Conservation (phyloP, 2,797 vertebrate species). For the Anas georgica region DNA sequence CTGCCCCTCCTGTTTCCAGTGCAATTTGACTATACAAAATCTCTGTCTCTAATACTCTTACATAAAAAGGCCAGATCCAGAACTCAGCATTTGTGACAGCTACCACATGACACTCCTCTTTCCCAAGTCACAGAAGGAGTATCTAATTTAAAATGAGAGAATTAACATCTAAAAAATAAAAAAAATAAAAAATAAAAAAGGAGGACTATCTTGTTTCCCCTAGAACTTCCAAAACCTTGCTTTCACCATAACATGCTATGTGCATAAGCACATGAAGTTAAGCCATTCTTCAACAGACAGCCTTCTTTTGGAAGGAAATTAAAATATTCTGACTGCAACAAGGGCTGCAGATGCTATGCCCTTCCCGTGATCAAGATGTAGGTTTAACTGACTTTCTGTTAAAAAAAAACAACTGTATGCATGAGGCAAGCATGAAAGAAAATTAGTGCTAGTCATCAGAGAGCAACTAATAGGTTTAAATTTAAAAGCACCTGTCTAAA, state of each 20-base stretch:
- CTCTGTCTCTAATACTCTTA: not conserved
- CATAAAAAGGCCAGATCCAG: not conserved
- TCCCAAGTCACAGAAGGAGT: not conserved
- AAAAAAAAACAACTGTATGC: not conserved
- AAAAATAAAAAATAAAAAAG: not conserved
- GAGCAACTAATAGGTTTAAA: not conserved
- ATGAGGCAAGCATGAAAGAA: not conserved
- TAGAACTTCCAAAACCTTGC: not conserved
- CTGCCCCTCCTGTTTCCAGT: not conserved
- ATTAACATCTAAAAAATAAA: not conserved
- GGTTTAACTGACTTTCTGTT: not conserved
- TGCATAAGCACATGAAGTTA: not conserved
- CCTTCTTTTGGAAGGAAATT: not conserved
- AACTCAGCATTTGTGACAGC: not conserved
- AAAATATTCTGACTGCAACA: not conserved
- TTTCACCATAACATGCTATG: not conserved
- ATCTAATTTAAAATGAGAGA: not conserved
- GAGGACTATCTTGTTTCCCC: not conserved
- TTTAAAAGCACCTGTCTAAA: conserved; percentile 88
- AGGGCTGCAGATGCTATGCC: not conserved
- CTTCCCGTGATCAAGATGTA: not conserved
- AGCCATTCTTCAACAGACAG: not conserved
- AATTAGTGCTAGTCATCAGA: not conserved
- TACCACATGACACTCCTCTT: not conserved
- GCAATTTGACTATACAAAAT: not conserved